Evolutionary conservation across 2,113 vertebrate genomes (phyloP).

Genomic region (Cercopithecus mona): DNA sequence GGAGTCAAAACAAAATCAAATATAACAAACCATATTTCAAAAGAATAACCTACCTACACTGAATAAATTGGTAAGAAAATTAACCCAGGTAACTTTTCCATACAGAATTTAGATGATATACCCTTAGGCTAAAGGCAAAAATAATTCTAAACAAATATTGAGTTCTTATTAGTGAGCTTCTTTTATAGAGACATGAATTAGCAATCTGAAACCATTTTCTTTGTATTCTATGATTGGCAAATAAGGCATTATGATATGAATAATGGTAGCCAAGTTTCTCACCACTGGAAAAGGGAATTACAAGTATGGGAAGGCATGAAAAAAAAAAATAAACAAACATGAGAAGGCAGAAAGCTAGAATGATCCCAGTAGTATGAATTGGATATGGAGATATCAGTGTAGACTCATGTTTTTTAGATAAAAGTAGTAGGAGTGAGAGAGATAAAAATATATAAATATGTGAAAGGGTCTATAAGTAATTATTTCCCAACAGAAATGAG

Average conservation of each 20-base stretch:
- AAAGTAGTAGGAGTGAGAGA: not conserved
- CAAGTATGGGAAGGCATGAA: no score
- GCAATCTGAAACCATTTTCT: not conserved
- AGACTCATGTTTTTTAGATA: not conserved
- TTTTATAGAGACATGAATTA: not conserved
- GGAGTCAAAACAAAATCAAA: not conserved
- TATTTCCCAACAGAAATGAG: not conserved
- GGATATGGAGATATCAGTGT: not conserved
- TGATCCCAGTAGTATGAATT: not conserved
- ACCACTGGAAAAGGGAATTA: not conserved
- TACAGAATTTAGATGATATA: not conserved
- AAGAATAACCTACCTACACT: not conserved
- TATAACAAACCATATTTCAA: not conserved
- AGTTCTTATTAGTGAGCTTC: not conserved
- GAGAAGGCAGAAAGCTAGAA: not conserved
- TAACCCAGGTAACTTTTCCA: not conserved
- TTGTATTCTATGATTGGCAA: not conserved
- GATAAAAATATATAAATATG: not conserved
- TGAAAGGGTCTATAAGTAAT: not conserved
- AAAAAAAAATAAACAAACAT: not conserved
- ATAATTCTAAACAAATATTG: not conserved
- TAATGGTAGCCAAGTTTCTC: not conserved
- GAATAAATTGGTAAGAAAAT: not conserved
- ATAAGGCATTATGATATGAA: not conserved
- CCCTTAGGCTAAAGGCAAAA: not conserved